Evolutionary conservation across 2,888 invertebrate species (phyloP).

Genomic region (Microlaimidae sp.): DNA sequence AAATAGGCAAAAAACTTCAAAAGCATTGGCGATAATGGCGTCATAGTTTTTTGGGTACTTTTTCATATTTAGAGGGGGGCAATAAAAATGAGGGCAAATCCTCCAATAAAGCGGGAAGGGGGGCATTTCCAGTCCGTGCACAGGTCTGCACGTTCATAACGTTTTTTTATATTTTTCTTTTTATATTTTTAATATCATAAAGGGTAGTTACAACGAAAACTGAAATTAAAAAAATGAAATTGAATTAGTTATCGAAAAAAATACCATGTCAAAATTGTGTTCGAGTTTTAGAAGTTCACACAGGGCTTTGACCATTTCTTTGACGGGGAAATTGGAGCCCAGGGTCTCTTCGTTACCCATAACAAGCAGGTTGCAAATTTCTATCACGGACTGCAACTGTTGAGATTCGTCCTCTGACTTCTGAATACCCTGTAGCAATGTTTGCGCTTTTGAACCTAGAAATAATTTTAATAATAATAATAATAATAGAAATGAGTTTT

Average conservation of each 20-base stretch:
- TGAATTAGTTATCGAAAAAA: no score
- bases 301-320: conserved; percentile 87
- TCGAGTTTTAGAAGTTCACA: conserved; percentile 70
- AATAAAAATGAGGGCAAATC: no score
- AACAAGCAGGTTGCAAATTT: conserved; percentile 93
- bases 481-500: background rate
- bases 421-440: background rate
- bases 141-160: no score
- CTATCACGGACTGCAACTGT: conserved; percentile 74
- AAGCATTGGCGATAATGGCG: no score
- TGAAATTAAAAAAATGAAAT: no score
- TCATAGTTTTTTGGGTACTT: no score
- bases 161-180: no score
- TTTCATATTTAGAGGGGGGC: no score
- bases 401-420: background rate
- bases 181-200: no score
- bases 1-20: background rate
- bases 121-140: no score
- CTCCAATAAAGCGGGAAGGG: no score
- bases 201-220: no score
- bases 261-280: conserved; percentile 90
- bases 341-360: conserved; percentile 98
- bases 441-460: conserved; percentile 8
- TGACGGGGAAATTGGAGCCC: conserved; percentile 80
- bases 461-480: conserved; percentile 6